Percentiles rank a stretch among this genome's conserved stretches.
Evolutionary conservation across 92 coral and sea anemone species (phyloP).

Genomic region (Palythoa grandis): DNA sequence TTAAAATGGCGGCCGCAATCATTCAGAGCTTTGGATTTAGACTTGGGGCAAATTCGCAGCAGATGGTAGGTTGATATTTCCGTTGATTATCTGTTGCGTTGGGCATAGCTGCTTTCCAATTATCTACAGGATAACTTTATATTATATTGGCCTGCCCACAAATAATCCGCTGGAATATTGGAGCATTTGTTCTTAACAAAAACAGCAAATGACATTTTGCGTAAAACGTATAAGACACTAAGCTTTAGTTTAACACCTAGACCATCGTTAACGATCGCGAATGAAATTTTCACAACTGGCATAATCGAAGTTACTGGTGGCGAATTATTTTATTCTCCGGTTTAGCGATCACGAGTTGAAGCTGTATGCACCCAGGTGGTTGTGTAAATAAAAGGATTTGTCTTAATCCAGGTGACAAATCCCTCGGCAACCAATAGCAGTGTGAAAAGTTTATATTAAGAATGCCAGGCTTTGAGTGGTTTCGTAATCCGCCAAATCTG

Average conservation of each 20-base stretch:
- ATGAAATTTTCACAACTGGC: no score
- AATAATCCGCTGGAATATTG: not conserved
- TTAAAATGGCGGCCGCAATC: conserved; percentile 21
- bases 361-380: not conserved
- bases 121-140: not conserved
- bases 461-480: not conserved
- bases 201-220: not conserved
- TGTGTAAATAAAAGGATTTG: conserved; percentile 40
- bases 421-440: conserved; percentile 34
- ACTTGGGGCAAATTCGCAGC: conserved; percentile 9
- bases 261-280: no score
- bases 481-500: conserved; percentile 31
- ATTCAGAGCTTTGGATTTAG: not conserved
- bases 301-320: no score
- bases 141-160: not conserved
- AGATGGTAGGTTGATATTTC: conserved; percentile 27
- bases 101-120: not conserved
- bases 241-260: not conserved
- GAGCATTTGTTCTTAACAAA: not conserved
- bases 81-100: not conserved
- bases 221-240: no score
- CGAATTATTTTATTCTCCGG: not conserved
- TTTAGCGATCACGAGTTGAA: conserved; percentile 4
- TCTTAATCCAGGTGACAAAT: conserved; percentile 30
- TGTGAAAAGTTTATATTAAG: not conserved